These are phyloP conservation scores for Sporophila hypoxantha DNA, from an alignment of 2,113 vertebrate species.

Conservation along the genomic window DNA sequence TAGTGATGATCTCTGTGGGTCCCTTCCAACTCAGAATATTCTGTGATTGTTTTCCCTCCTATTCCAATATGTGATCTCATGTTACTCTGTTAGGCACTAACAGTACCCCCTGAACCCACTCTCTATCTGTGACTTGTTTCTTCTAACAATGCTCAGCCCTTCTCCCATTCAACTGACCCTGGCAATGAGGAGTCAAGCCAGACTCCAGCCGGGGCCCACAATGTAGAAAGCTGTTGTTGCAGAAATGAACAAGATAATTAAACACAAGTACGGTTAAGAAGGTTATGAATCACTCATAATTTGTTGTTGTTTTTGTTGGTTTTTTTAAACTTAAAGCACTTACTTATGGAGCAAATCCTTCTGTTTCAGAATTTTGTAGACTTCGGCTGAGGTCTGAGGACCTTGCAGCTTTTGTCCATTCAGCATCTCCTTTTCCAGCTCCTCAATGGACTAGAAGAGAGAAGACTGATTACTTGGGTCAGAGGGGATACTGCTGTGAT, in stretches of 20 bases:
- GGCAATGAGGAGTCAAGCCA: neutral
- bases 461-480: neutral
- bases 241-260: neutral
- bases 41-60: neutral
- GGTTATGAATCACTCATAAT: neutral
- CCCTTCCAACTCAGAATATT: neutral
- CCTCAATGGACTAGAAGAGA: conserved; percentile 73
- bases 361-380: conserved; percentile 69
- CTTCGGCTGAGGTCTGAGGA: conserved; percentile 73
- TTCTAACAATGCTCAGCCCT: neutral
- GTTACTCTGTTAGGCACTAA: neutral
- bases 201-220: neutral
- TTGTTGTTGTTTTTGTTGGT: neutral
- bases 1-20: neutral
- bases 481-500: neutral
- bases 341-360: conserved; percentile 61
- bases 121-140: neutral
- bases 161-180: neutral
- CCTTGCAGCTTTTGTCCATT: conserved; percentile 90
- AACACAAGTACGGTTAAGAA: neutral
- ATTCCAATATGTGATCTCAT: neutral
- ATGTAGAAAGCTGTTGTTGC: neutral
- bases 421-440: conserved; percentile 84
- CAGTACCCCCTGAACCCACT: neutral
- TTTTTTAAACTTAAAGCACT: conserved; percentile 18